Conservation (phyloP, 2,797 vertebrate genomes). For the Tenualosa thibaudeaui region DNA sequence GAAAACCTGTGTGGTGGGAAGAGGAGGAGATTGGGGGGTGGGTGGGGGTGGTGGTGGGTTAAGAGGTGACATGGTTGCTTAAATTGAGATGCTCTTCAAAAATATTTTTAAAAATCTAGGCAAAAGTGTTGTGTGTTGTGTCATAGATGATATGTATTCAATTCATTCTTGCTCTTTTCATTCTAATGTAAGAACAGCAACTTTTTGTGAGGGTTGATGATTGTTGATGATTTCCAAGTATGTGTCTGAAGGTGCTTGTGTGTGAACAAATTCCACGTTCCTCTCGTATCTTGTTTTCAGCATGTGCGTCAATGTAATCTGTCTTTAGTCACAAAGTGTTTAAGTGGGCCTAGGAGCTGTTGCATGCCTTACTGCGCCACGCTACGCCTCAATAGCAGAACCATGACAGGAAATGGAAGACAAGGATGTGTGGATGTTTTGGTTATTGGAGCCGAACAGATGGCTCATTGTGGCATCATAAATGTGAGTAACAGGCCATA, state of each 20-base stretch:
- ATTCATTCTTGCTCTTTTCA: not conserved
- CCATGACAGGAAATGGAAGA: slow-evolving; percentile 22
- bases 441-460: not conserved
- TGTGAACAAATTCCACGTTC: not conserved
- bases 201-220: not conserved
- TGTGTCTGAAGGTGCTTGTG: not conserved
- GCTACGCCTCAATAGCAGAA: slow-evolving; percentile 11
- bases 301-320: not conserved
- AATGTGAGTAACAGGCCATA: slow-evolving; percentile 5
- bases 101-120: not conserved
- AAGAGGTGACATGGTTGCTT: not conserved
- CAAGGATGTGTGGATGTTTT: not conserved
- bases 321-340: not conserved
- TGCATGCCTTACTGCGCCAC: not conserved
- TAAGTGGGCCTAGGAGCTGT: not conserved
- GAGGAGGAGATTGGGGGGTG: slow-evolving; percentile 54
- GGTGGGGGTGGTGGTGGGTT: slow-evolving; percentile 47
- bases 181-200: not conserved
- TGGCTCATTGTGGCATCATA: slow-evolving; percentile 12
- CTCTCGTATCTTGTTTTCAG: not conserved
- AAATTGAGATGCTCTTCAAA: not conserved
- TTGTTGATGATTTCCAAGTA: not conserved
- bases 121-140: not conserved
- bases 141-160: not conserved
- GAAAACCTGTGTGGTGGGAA: slow-evolving; percentile 65